Conservation (phyloP, 2,888 invertebrate genomes). For the Tiliacea citrago region DNA sequence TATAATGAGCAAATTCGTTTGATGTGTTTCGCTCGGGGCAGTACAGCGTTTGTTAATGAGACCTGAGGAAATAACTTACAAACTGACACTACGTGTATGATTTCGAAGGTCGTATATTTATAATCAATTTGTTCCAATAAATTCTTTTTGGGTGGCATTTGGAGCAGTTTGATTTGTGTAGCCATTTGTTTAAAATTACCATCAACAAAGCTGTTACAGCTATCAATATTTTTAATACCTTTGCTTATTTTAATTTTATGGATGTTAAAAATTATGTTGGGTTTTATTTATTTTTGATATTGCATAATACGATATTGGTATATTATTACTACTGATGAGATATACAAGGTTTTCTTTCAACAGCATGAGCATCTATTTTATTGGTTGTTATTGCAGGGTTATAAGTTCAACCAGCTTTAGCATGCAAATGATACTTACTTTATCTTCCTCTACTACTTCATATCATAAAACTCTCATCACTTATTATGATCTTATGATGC, state of each 20-base stretch:
- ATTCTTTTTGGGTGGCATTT: constrained; percentile 71
- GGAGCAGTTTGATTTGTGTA: constrained; percentile 66
- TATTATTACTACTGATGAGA: neutral
- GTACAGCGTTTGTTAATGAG: constrained; percentile 76
- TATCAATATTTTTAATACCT: constrained; percentile 52
- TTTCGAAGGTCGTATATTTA: constrained; percentile 70
- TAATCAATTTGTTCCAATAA: constrained; percentile 73
- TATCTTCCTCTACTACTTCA: constrained; percentile 25
- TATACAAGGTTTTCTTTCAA: neutral
- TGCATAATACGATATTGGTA: constrained; percentile 5
- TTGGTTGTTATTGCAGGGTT: neutral
- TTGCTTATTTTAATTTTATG: constrained; percentile 48
- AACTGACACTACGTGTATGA: constrained; percentile 71
- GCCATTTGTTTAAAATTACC: constrained; percentile 64
- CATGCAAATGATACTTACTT: neutral
- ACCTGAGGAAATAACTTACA: constrained; percentile 69
- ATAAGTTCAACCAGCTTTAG: neutral
- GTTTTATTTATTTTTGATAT: constrained; percentile 23
- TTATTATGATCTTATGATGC: constrained; percentile 52
- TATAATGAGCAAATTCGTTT: constrained; percentile 73
- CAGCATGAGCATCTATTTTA: neutral
- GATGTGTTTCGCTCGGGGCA: constrained; percentile 74
- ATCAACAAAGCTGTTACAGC: constrained; percentile 49
- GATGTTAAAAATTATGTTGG: constrained; percentile 36
- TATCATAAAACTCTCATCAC: constrained; percentile 35